phyloP scores from a whole-genome alignment of 2,888 invertebrate species.

The Dryomyza anilis region DNA sequence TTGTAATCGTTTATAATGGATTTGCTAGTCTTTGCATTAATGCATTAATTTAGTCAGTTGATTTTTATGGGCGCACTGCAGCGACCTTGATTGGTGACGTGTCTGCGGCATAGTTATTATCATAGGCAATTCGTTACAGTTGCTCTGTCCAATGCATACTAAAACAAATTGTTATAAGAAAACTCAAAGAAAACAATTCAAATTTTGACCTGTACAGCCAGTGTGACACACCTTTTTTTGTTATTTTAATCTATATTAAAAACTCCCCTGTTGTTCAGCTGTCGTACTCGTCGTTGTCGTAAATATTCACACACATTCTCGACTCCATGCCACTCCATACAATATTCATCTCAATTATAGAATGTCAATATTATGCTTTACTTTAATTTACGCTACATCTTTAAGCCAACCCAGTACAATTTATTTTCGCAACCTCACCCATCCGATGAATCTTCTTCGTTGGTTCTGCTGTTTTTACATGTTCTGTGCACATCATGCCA shows the following conservation, averaged over 20 bases:
- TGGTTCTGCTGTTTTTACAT: not conserved
- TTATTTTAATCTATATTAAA: slow-evolving; percentile 7
- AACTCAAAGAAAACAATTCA: too few relatives aligned
- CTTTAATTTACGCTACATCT: not conserved
- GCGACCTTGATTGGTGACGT: too few relatives aligned
- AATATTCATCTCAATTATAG: slow-evolving; percentile 16
- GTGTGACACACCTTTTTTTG: not conserved
- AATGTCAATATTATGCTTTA: slow-evolving; percentile 25
- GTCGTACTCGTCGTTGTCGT: not conserved
- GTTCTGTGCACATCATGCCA: not conserved
- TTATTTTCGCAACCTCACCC: slow-evolving; percentile 8
- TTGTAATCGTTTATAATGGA: too few relatives aligned
- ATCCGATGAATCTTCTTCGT: not conserved
- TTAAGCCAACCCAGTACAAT: not conserved
- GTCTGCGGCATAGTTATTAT: too few relatives aligned
- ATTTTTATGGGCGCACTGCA: too few relatives aligned
- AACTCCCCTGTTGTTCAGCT: not conserved
- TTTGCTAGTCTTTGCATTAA: too few relatives aligned
- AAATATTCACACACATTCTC: not conserved
- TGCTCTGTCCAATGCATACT: too few relatives aligned
- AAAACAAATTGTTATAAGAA: too few relatives aligned
- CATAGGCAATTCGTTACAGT: too few relatives aligned
- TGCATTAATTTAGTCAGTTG: too few relatives aligned
- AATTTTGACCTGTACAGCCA: too few relatives aligned
- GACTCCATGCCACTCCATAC: not conserved